Evolutionary conservation across 2,888 invertebrate species (phyloP), one percentile per base, ranked within the genome.

Genomic region (Drosophila monieri): DNA sequence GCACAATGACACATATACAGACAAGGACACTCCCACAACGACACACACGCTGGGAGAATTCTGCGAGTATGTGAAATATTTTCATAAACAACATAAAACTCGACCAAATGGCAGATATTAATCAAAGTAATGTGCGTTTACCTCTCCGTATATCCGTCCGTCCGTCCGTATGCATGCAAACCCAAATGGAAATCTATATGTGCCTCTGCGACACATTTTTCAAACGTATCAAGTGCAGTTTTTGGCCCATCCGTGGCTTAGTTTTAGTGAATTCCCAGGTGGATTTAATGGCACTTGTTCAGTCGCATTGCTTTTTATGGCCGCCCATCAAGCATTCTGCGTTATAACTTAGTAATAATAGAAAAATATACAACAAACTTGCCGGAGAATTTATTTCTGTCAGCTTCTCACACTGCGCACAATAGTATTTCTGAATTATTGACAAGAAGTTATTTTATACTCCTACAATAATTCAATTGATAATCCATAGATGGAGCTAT

Each of bases 31-130:
- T 48, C 48, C 43, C 18, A 48, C 43, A 59, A 57, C 62, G 32
- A 48, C 52, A 56, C 27, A 58, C 44, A 37, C 32, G 47, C 8
- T 18, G 46, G 52, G 14, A 18, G 37, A 3, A 46, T 62, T 51
- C 62, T 67, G 75, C 59, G 64, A 70, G 73, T 74, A 68, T 77
- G 79, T 79, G 81, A 85, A 83, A 77, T 84, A 84, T 84, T 85
- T 84, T 85, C 86, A 84, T 84, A 84, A 84, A 78, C 86, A 84
- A 85, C 83, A 84, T 84, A 84, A 84, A 84, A 84, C 86, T 84
- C 84, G 75, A 70, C 79, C 84, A 80, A 85, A 85, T 85, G 87
- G 85, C 87, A 74, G 85, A 78, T 85, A 85, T 85, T 85, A 87
- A 85, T 85, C 85, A 85, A 86, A 88, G 80, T 88, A 86, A 88